Evolutionary conservation across 2,888 invertebrate species (phyloP), one percentile per base, ranked within the genome.

Genomic region (Rotaria magnacalcarata): DNA sequence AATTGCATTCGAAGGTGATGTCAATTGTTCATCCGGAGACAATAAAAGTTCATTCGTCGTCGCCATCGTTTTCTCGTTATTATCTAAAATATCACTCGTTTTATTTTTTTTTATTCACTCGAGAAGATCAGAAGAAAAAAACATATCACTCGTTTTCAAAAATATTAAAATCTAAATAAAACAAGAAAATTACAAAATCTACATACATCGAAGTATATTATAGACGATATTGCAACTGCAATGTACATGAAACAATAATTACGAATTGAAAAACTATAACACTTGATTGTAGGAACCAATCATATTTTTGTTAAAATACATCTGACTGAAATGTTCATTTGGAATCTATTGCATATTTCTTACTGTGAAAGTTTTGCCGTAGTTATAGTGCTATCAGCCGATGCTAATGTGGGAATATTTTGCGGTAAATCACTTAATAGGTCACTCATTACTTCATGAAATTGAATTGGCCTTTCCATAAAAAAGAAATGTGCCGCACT

Each of bases 401-500:
- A 67, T 67, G 67, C 67, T 7, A 67, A 41, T 67, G 67, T 41
- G 34, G 34, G 41, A 67, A 67, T 19, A 34, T 41, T 3, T 6
- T 34, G 34, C 16, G 67, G 67, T 34, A 67, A 27, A 67, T 80
- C 80, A 80, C 24, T n/a, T n/a, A 80, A 80, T 24, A 80, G 24
- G 24, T 80, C 80, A 47, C 47, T 80, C 47, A 80, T 80, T 2
- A 43, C 24, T 43, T 80, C 47, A 47, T 80, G 80, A 80, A 80
- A 80, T 47, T 80, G 80, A 24, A 47, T 47, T 24, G 80, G 80
- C n/a, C 47, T 80, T 47, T 80, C 80, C 80, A 80, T 43, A 14
- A 80, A 80, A 47, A 80, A 80, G 47, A 80, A 80, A 80, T 80
- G 80, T 80, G 80, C 80, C 3, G 80, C 80, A 80, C 47, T 80